These are phyloP conservation scores for Embiotoca jacksoni DNA, from an alignment of 2,113 vertebrate species.

Conservation along the genomic window DNA sequence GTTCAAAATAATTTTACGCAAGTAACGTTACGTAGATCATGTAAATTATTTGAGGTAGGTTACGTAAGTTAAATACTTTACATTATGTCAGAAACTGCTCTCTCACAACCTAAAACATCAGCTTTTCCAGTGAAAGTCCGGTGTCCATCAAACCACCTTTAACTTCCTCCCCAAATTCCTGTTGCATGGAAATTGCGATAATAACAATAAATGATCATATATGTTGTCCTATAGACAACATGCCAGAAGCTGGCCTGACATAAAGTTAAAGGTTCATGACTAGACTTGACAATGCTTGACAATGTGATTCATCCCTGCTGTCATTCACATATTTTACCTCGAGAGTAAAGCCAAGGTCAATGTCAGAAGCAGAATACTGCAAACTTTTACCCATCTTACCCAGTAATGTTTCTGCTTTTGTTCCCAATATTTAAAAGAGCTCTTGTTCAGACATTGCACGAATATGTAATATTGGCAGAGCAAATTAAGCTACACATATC, in stretches of 20 bases:
- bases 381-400: not conserved
- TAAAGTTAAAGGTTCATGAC: slow-evolving; percentile 24
- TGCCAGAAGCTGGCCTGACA: not conserved
- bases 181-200: not conserved
- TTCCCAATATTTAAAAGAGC: not conserved
- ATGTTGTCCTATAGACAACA: not conserved
- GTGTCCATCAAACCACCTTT: too few relatives aligned
- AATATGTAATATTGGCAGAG: slow-evolving; percentile 2
- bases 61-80: too few relatives aligned
- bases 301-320: slow-evolving; percentile 5
- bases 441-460: not conserved
- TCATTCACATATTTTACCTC: not conserved
- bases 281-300: not conserved
- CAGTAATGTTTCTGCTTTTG: not conserved
- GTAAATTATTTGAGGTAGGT: too few relatives aligned
- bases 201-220: not conserved
- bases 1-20: too few relatives aligned
- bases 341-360: not conserved
- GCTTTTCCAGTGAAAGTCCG: too few relatives aligned
- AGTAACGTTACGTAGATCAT: too few relatives aligned
- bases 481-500: not conserved
- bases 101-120: too few relatives aligned
- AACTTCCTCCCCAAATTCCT: too few relatives aligned
- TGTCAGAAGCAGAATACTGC: not conserved
- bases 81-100: too few relatives aligned